Evolutionary conservation across 1,140 invertebrate genomes (phyloP).

Genomic region (Papilio polytes): DNA sequence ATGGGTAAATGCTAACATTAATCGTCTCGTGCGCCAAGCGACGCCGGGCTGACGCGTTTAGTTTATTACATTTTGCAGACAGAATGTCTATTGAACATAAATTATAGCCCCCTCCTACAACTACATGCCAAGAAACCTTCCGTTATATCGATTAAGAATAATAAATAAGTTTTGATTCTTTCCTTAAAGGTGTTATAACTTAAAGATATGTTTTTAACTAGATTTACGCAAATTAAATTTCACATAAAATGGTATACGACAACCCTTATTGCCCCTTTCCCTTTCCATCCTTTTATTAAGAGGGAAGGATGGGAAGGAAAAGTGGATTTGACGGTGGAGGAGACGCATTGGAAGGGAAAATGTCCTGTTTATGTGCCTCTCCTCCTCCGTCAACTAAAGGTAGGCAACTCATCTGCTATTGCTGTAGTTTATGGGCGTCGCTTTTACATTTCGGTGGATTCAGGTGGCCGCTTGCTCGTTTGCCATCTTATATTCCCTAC

Average conservation of each 20-base stretch:
- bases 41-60: neutral
- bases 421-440: too few relatives aligned
- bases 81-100: slow-evolving; percentile 5
- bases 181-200: neutral
- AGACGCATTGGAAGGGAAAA: too few relatives aligned
- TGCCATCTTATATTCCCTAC: slow-evolving; percentile 7
- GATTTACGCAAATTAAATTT: neutral
- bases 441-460: too few relatives aligned
- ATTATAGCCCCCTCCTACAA: neutral
- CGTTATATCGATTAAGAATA: neutral
- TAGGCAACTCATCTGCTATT: too few relatives aligned
- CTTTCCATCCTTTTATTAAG: too few relatives aligned
- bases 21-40: neutral
- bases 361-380: too few relatives aligned
- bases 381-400: too few relatives aligned
- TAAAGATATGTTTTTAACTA: neutral
- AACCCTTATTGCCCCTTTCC: too few relatives aligned
- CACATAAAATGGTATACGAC: neutral
- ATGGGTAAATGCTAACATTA: neutral
- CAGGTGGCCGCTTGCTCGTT: too few relatives aligned
- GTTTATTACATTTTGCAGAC: neutral
- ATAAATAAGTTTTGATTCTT: neutral
- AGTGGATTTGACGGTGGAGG: too few relatives aligned
- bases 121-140: neutral
- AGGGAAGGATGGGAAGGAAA: too few relatives aligned